Conservation (phyloP, 2,888 invertebrate species). For the Xestia ashworthii region DNA sequence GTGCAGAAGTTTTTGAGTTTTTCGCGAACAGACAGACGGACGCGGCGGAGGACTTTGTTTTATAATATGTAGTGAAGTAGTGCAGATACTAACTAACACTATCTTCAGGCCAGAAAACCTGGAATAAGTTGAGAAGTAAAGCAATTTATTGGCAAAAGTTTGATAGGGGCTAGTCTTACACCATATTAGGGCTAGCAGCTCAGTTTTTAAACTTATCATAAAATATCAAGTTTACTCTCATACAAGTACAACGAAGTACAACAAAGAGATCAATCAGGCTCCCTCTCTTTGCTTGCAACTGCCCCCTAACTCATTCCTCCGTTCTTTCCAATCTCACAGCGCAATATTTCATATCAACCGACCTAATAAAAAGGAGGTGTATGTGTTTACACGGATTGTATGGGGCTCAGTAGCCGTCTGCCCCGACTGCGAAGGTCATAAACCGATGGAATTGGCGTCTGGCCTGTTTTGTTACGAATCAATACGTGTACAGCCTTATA, state of each 20-base stretch:
- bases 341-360: conserved; percentile 45
- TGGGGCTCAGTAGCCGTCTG: conserved; percentile 52
- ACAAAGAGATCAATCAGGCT: not conserved
- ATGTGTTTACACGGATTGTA: conserved; percentile 53
- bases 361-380: conserved; percentile 45
- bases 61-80: no score
- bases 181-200: not conserved
- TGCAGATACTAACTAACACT: no score
- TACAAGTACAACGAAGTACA: not conserved
- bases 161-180: not conserved
- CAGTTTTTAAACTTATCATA: not conserved
- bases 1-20: no score
- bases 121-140: no score
- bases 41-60: no score
- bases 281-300: conserved; percentile 11
- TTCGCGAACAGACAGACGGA: no score
- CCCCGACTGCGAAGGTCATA: conserved; percentile 56
- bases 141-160: no score
- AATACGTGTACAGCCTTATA: conserved; percentile 53
- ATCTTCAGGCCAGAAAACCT: no score
- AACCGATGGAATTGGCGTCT: conserved; percentile 60
- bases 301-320: not conserved
- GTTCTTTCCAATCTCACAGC: not conserved
- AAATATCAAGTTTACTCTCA: not conserved
- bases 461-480: conserved; percentile 65